phyloP scores from a whole-genome alignment of 2,888 invertebrate genomes.

The Diaprepes abbreviatus region DNA sequence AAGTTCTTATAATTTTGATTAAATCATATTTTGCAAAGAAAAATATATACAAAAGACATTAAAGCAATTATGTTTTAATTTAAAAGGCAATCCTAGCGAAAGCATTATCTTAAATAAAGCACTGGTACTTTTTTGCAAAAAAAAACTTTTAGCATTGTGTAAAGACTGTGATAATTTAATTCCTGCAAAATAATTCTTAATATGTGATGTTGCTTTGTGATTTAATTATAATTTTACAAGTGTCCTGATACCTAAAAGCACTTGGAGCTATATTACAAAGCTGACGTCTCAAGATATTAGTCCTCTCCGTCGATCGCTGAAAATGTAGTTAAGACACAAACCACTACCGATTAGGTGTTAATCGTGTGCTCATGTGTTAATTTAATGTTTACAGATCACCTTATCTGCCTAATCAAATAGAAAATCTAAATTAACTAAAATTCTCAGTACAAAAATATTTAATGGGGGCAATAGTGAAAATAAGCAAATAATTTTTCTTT shows the following conservation, averaged over 20 bases:
- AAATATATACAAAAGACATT: slow-evolving; percentile 33
- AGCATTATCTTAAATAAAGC: slow-evolving; percentile 57
- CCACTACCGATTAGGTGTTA: slow-evolving; percentile 59
- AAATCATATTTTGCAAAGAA: slow-evolving; percentile 10
- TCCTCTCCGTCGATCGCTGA: slow-evolving; percentile 40
- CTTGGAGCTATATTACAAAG: slow-evolving; percentile 39
- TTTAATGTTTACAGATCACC: slow-evolving; percentile 9
- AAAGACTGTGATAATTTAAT: not conserved
- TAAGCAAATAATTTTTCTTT: no score
- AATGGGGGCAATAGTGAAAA: no score
- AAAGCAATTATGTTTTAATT: slow-evolving; percentile 3
- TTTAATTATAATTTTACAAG: not conserved
- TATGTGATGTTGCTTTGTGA: not conserved
- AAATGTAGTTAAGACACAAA: slow-evolving; percentile 57
- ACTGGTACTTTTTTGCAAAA: slow-evolving; percentile 59
- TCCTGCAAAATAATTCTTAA: not conserved
- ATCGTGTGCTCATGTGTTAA: slow-evolving; percentile 50
- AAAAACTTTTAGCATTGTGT: slow-evolving; percentile 19
- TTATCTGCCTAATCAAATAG: not conserved
- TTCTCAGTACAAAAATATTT: no score
- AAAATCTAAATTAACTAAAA: no score
- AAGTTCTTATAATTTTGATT: not conserved
- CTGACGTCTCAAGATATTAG: slow-evolving; percentile 22
- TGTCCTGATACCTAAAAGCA: slow-evolving; percentile 13
- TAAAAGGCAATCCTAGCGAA: slow-evolving; percentile 20